Conservation (phyloP, 2,113 vertebrate genomes). For the Nothobranchius furzeri region DNA sequence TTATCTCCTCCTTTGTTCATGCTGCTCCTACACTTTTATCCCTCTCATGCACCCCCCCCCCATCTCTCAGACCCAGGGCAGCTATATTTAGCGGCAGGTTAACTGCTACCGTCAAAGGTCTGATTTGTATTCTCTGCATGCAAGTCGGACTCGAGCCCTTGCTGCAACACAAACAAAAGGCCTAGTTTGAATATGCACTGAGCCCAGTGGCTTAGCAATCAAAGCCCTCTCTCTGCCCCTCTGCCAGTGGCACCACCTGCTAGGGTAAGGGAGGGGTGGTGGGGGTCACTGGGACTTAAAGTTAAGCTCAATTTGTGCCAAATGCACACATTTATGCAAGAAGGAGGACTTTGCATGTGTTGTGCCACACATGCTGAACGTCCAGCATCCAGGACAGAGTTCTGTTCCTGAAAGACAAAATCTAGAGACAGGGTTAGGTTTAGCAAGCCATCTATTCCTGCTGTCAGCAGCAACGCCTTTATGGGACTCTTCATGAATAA, state of each 20-base stretch:
- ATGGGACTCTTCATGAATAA: too few species aligned
- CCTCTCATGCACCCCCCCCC: conserved; percentile 50
- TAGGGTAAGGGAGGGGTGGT: conserved; percentile 50
- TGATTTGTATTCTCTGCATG: conserved; percentile 82
- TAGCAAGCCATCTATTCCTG: too few species aligned
- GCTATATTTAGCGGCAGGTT: conserved; percentile 82
- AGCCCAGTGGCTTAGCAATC: conserved; percentile 75
- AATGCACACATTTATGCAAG: conserved; percentile 48
- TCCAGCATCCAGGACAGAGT: conserved; percentile 17
- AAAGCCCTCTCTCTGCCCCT: conserved; percentile 74
- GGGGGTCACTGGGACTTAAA: conserved; percentile 44
- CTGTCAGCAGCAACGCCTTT: too few species aligned
- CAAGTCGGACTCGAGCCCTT: conserved; percentile 70
- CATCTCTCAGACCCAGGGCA: conserved; percentile 66
- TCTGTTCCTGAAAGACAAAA: not conserved
- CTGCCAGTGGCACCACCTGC: conserved; percentile 77
- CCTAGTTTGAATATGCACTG: conserved; percentile 77
- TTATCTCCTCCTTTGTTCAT: conserved; percentile 52
- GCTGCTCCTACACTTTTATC: conserved; percentile 35
- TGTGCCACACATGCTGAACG: conserved; percentile 39
- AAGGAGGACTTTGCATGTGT: conserved; percentile 39
- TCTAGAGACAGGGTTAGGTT: too few species aligned
- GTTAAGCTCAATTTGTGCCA: conserved; percentile 56
- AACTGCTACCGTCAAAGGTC: conserved; percentile 82
- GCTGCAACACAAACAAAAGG: conserved; percentile 78